These are phyloP conservation scores for Eublepharis macularius DNA, from an alignment of 2,113 vertebrate genomes.

Conservation along the genomic window DNA sequence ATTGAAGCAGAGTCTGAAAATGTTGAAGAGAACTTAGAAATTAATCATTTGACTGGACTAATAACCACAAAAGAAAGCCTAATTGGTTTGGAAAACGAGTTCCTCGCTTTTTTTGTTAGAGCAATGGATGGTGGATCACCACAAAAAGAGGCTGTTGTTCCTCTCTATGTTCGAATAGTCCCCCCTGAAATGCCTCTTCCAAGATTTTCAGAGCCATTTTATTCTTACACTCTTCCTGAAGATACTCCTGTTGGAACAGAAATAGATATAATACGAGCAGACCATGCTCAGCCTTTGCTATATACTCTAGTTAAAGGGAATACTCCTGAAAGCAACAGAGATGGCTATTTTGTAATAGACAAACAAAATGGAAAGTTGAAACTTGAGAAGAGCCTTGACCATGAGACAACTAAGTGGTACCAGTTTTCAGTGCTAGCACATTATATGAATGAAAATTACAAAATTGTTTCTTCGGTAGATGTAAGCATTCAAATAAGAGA, in stretches of 20 bases:
- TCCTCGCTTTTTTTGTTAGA: slow-evolving; percentile 89
- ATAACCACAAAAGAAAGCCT: slow-evolving; percentile 95
- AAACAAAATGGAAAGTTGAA: slow-evolving; percentile 87
- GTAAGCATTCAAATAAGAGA: slow-evolving; percentile 94
- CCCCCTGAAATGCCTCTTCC: slow-evolving; percentile 84
- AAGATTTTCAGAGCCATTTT: slow-evolving; percentile 90
- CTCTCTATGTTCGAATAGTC: slow-evolving; percentile 89
- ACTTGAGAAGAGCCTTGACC: slow-evolving; percentile 91
- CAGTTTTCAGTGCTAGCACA: slow-evolving; percentile 87
- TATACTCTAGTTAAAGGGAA: slow-evolving; percentile 89
- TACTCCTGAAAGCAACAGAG: slow-evolving; percentile 90
- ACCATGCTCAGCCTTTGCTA: slow-evolving; percentile 77
- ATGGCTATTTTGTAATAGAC: slow-evolving; percentile 91
- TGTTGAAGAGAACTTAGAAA: slow-evolving; percentile 93
- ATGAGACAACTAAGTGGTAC: slow-evolving; percentile 95
- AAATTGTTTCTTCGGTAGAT: slow-evolving; percentile 82
- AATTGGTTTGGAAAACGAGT: slow-evolving; percentile 92
- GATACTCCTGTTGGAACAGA: slow-evolving; percentile 89
- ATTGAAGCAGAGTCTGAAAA: slow-evolving; percentile 90
- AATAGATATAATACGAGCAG: slow-evolving; percentile 87
- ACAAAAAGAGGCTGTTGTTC: slow-evolving; percentile 83
- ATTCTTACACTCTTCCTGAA: slow-evolving; percentile 88
- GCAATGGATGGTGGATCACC: slow-evolving; percentile 90
- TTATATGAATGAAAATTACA: slow-evolving; percentile 74
- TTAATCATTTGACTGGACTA: slow-evolving; percentile 84